Percentiles rank a stretch among this genome's conserved stretches.
Conservation (phyloP, 2,113 vertebrate genomes). For the Hippotragus niger region DNA sequence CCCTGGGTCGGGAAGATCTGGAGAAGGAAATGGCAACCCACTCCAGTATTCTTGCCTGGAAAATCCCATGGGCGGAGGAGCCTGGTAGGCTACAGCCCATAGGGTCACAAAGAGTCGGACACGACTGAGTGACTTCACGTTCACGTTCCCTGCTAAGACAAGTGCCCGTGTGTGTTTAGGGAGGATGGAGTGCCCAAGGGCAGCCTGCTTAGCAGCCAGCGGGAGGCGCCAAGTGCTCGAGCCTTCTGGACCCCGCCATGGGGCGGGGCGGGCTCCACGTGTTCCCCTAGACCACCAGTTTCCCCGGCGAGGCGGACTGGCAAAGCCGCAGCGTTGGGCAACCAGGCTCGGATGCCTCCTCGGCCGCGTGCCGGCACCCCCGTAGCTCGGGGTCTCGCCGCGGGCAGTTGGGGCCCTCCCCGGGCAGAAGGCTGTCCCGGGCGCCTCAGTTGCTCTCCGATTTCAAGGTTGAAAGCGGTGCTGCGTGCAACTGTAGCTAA, state of each 20-base stretch:
- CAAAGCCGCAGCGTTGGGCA: background rate
- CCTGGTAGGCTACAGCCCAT: no score
- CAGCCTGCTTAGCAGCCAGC: background rate
- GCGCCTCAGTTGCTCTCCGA: background rate
- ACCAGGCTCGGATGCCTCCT: background rate
- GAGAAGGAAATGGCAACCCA: no score
- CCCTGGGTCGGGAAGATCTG: no score
- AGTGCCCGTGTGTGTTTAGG: background rate
- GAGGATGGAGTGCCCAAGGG: background rate
- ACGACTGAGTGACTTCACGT: no score
- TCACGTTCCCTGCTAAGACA: background rate
- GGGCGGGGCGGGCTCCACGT: background rate
- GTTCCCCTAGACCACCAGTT: background rate
- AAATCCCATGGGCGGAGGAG: no score
- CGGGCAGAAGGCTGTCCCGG: background rate
- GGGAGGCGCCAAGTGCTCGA: background rate
- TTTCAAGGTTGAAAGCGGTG: background rate
- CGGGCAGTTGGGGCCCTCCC: background rate
- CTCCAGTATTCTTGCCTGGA: no score
- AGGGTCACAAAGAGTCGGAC: no score
- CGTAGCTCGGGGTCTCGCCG: background rate
- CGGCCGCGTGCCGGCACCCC: accelerated
- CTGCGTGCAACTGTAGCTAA: background rate
- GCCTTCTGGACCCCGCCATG: background rate
- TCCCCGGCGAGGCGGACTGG: background rate